Base-by-base conservation (phyloP, 2,888 invertebrate species). In the Tuta absoluta region DNA sequence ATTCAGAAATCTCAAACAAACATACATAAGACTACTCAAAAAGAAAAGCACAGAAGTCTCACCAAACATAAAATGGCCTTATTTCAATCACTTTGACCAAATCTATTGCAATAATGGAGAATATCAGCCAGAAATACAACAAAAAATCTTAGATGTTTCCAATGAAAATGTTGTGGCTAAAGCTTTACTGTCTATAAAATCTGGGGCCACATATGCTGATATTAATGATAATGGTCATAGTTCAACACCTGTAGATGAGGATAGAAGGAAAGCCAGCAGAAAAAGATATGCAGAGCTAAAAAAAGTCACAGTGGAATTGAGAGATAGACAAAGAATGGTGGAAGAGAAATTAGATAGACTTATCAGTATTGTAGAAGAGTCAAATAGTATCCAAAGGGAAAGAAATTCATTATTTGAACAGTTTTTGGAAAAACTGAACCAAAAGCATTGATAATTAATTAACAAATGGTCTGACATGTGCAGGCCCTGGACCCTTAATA, bases 321-420 rank as follows among this genome's bases (percentile, higher is more conserved):
- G 84, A 68, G 89, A 89, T 60, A 79, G 91, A 48, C 91, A 91
- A 68, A 77, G 78, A 65, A 75, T 79, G n/a, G 87, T 91, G 0
- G 91, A 91, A 72, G 85, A 86, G 45, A 91, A 91, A 67, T 73
- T 91, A 77, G 90, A 91, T 81, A 87, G 83, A 66, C 67, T 91
- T 71, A 87, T 91, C 64, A 85, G 80, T 80, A 87, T 90, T 68
- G 90, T 91, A 51, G 86, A 90, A 75, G 90, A 91, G 74, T 91
- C 91, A 38, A 91, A 91, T 71, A 84, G 70, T 66, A 91, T 91
- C 72, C 91, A 91, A 69, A 80, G 80, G 65, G 90, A 91, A 69
- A 76, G 91, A 66, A 91, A 91, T 71, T 80, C 75, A 65, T 67
- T 91, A 12, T 91, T 91, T 75, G 82, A 89, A 71, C 83, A 87